phyloP scores from a whole-genome alignment of 2,113 vertebrate species.

The Regulus satrapa region DNA sequence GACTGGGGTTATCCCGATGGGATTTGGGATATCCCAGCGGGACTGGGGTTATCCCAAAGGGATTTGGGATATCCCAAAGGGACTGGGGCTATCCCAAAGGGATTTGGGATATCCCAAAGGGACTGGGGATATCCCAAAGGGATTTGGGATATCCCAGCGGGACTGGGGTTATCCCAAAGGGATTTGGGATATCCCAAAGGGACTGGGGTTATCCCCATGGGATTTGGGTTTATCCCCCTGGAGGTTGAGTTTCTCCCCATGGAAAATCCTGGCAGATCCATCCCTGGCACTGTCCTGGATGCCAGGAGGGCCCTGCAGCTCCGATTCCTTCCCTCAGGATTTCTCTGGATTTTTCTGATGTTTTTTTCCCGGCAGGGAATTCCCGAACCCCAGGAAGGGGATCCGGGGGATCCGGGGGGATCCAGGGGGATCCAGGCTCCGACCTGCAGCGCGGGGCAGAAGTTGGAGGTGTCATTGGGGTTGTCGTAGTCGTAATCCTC shows the following conservation, averaged over 20 bases:
- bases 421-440: too few species aligned
- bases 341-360: too few species aligned
- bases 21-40: too few species aligned
- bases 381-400: not conserved
- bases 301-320: not conserved
- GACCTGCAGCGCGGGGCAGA: constrained; percentile 85
- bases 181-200: too few species aligned
- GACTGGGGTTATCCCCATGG: not conserved
- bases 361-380: not conserved
- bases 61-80: too few species aligned
- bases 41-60: not conserved
- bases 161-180: not conserved
- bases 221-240: too few species aligned
- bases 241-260: not conserved
- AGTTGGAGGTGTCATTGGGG: constrained; percentile 87
- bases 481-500: constrained; percentile 92
- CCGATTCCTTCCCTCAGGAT: not conserved
- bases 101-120: too few species aligned
- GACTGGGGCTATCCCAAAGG: not conserved
- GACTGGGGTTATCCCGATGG: not conserved
- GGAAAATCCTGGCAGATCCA: not conserved
- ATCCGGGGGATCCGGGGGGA: too few species aligned
- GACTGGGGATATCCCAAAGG: not conserved
- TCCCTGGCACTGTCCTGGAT: not conserved
- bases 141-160: too few species aligned